Conservation (phyloP, 2,113 vertebrate genomes). For the Sigmodon hispidus region DNA sequence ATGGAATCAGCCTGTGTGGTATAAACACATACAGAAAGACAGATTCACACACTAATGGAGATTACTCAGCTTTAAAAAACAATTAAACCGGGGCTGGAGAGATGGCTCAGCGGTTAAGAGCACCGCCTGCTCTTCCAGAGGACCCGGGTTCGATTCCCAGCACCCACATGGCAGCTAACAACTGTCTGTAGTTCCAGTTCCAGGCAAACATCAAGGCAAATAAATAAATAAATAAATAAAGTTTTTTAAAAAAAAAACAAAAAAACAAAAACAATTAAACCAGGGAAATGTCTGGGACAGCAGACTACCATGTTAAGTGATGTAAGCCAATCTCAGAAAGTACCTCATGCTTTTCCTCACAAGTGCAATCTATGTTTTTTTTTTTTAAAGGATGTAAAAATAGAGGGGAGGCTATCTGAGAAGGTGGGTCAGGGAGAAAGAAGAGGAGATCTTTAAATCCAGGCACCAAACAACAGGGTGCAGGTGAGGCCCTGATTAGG, state of each 20-base stretch:
- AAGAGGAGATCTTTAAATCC: neutral
- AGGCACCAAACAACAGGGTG: neutral
- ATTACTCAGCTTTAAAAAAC: too few species aligned
- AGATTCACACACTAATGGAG: neutral
- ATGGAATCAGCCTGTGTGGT: neutral
- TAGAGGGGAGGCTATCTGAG: neutral
- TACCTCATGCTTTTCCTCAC: neutral
- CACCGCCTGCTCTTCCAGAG: too few species aligned
- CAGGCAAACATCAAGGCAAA: too few species aligned
- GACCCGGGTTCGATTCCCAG: too few species aligned
- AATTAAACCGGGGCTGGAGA: neutral
- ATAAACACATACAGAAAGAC: neutral
- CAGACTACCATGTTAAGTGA: neutral
- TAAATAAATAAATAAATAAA: too few species aligned
- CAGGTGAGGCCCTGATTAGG: neutral
- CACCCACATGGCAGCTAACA: too few species aligned
- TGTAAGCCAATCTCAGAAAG: neutral
- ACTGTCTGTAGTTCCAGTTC: too few species aligned
- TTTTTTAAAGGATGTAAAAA: neutral
- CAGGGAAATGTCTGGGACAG: neutral
- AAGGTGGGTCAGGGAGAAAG: neutral
- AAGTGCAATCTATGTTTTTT: neutral
- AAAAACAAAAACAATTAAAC: neutral
- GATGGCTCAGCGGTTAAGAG: too few species aligned
- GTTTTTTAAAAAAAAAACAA: too few species aligned